Conservation (phyloP, 2,113 vertebrate species). For the Lepus timidus region DNA sequence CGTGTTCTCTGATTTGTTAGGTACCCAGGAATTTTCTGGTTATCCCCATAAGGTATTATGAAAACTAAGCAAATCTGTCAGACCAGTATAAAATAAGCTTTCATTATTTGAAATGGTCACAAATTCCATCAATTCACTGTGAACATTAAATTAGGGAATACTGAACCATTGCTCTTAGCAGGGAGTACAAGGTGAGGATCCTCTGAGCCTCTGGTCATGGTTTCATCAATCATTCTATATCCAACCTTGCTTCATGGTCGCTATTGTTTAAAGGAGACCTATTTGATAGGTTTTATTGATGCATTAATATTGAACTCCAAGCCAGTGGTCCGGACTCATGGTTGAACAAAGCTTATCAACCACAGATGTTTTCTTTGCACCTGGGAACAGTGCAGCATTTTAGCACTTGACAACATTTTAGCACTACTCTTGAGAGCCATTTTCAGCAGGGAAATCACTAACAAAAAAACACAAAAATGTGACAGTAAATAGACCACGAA, state of each 20-base stretch:
- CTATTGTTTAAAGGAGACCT: not conserved
- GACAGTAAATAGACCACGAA: not conserved
- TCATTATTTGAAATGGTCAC: not conserved
- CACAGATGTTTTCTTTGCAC: not conserved
- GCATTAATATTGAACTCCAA: not conserved
- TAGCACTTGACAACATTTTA: not conserved
- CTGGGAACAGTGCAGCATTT: not conserved
- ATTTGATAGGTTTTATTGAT: not conserved
- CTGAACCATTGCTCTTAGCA: not conserved
- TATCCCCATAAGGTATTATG: not conserved
- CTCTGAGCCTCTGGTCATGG: not conserved
- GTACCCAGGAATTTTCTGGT: not conserved
- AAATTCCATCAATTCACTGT: not conserved
- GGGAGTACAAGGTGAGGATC: not conserved
- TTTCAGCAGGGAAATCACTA: not conserved
- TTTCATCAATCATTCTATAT: not conserved
- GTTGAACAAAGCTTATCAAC: not conserved
- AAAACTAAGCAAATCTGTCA: not conserved
- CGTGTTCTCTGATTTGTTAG: not conserved
- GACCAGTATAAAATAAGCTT: not conserved
- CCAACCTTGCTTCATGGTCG: not conserved
- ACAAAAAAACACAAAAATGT: not conserved
- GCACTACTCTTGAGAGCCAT: not conserved
- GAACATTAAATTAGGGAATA: not conserved
- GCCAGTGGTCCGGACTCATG: not conserved